Base-by-base conservation (phyloP, 2,888 invertebrate genomes). In the Carcina quercana region DNA sequence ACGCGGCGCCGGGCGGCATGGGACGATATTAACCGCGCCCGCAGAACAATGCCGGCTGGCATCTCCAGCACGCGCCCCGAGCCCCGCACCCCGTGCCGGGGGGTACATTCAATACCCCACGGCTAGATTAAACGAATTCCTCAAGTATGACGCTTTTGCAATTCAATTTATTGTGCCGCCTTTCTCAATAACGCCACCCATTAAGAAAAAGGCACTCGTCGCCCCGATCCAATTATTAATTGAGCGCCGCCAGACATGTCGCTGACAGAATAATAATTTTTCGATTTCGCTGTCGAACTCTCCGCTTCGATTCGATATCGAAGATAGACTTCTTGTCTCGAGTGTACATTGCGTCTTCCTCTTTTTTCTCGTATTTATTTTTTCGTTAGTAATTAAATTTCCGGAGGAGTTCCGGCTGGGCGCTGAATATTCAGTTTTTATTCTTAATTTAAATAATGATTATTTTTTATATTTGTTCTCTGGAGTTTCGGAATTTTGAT, bases 201-300 rank as follows among this genome's bases (percentile, higher is more conserved):
- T 69, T 68, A 70, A 58, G 67, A 69, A 72, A 69, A 71, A 69
- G 72, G 63, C 64, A 51, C 55, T 59, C 61, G 66, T 47, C 47
- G n/a, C 49, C 32, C 32, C 25, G 43, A 55, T 59, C 49, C 57
- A 53, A 60, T 63, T 61, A 61, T 53, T 66, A 69, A 70, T 69
- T 68, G 67, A 63, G 60, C 52, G 41, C 25, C 32, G 32, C 37
- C 11, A 41, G 48, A 48, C 42, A 47, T 64, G 68, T 40, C 47
- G 32, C 38, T 61, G 61, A 61, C 65, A 64, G 62, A 49, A 57
- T 59, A 56, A 62, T 64, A 53, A 61, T 54, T 56, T n/a, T 50
- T 47, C 45, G 45, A 48, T 50, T 56, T 47, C 17, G 49, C 33
- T 8, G 20, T 17, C 24, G 24, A n/a, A 20, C 20, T 10, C 28